Evolutionary conservation across 2,113 vertebrate genomes (phyloP).

Genomic region (Pao palembangensis): DNA sequence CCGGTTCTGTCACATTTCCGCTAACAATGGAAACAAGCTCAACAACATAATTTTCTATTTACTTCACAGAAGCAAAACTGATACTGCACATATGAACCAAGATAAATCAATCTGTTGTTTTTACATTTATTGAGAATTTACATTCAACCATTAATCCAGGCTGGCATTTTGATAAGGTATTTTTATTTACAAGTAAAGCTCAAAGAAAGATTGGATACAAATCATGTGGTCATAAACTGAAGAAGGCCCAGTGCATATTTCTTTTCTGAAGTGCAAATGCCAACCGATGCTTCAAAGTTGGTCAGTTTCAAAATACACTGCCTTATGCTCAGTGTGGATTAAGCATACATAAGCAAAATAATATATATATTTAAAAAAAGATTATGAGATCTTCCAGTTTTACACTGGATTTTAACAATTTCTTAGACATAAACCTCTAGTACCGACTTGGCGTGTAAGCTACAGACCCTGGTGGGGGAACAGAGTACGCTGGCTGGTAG

Average conservation of each 20-base stretch:
- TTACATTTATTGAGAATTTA: slow-evolving; percentile 49
- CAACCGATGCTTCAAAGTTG: slow-evolving; percentile 5
- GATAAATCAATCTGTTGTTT: too few relatives aligned
- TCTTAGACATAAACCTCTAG: slow-evolving; percentile 23
- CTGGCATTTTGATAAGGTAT: slow-evolving; percentile 26
- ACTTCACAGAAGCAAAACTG: slow-evolving; percentile 6
- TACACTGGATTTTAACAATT: slow-evolving; percentile 8
- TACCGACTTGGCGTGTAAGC: slow-evolving; percentile 60
- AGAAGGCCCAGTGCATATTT: slow-evolving; percentile 33
- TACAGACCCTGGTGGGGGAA: slow-evolving; percentile 60
- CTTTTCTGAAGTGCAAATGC: slow-evolving; percentile 25
- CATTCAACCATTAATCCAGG: neutral
- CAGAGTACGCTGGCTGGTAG: slow-evolving; percentile 58
- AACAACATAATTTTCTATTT: slow-evolving; percentile 5
- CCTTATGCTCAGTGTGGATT: neutral
- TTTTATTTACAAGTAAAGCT: slow-evolving; percentile 25
- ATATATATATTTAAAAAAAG: neutral
- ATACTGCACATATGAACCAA: neutral
- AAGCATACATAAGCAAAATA: slow-evolving; percentile 9
- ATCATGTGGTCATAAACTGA: slow-evolving; percentile 7
- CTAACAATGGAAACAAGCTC: slow-evolving; percentile 28
- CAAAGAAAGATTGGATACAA: slow-evolving; percentile 18
- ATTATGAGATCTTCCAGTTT: neutral
- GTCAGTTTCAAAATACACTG: neutral
- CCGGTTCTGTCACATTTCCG: slow-evolving; percentile 51